Evolutionary conservation across 2,113 vertebrate genomes (phyloP).

Genomic region (Cochlearius cochlearius): DNA sequence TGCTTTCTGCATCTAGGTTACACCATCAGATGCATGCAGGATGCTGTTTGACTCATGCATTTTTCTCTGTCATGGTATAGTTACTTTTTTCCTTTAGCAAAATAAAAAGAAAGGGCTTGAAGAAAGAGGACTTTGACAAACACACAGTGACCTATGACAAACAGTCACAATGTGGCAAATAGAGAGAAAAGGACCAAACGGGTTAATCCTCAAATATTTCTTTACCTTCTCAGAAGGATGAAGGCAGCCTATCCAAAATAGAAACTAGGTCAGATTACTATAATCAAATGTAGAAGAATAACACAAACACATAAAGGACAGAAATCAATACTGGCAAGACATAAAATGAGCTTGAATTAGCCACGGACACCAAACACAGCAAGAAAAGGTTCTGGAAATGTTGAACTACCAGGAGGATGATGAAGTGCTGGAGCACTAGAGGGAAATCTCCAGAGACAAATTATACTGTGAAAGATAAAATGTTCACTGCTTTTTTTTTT

Average conservation of each 20-base stretch:
- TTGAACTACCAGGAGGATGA: not conserved
- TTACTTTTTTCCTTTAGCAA: not conserved
- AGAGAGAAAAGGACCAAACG: not conserved
- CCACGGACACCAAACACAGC: not conserved
- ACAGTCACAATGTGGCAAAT: not conserved
- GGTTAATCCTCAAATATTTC: not conserved
- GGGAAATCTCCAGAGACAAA: not conserved
- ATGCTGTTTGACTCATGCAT: not conserved
- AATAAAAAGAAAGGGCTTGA: not conserved
- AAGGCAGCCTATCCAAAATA: not conserved
- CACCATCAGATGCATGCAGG: not conserved
- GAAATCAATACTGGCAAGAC: not conserved
- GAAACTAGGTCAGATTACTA: not conserved
- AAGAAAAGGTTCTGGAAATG: not conserved
- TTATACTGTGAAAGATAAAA: not conserved
- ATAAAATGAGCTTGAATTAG: not conserved
- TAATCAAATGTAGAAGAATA: not conserved
- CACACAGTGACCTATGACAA: not conserved
- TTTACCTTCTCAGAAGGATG: not conserved
- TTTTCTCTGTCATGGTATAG: not conserved
- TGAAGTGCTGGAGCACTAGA: not conserved
- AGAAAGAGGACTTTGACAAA: not conserved
- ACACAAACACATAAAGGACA: not conserved
- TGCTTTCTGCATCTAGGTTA: not conserved
- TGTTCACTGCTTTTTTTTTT: not conserved